Evolutionary conservation across 2,797 vertebrate genomes (phyloP).

Genomic region (Picus viridis): DNA sequence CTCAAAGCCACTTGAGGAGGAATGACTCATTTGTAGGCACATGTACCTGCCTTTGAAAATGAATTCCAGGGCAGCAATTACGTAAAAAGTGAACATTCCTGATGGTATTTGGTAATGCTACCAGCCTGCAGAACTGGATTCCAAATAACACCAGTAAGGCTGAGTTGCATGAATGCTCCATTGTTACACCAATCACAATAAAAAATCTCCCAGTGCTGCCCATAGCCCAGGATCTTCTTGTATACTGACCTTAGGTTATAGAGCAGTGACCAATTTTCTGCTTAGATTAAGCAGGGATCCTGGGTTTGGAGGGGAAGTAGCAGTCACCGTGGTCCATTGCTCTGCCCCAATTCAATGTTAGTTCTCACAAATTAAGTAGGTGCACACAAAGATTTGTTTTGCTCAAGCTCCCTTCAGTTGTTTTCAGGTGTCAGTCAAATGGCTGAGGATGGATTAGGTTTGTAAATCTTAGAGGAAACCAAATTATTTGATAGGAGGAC

Average conservation of each 20-base stretch:
- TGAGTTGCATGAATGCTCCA: neutral
- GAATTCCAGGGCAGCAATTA: constrained; percentile 32
- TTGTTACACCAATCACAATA: neutral
- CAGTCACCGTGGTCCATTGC: neutral
- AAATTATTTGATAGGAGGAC: neutral
- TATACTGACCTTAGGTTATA: neutral
- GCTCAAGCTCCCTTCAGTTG: neutral
- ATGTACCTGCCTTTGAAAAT: neutral
- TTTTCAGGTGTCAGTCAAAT: neutral
- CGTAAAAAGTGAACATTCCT: constrained; percentile 6
- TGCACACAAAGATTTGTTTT: neutral
- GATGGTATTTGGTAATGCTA: neutral
- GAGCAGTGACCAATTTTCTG: neutral
- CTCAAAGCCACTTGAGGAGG: neutral
- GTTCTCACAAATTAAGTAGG: neutral
- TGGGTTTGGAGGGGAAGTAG: neutral
- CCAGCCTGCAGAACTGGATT: constrained; percentile 48
- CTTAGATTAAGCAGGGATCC: neutral
- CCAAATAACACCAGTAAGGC: constrained; percentile 10
- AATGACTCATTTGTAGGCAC: neutral
- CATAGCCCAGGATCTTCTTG: neutral
- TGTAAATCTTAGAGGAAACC: neutral
- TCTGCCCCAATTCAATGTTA: neutral
- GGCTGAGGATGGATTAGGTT: neutral
- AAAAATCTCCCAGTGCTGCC: neutral